These are phyloP conservation scores for Saturnia pavonia DNA, from an alignment of 2,888 invertebrate species.

Conservation along the genomic window DNA sequence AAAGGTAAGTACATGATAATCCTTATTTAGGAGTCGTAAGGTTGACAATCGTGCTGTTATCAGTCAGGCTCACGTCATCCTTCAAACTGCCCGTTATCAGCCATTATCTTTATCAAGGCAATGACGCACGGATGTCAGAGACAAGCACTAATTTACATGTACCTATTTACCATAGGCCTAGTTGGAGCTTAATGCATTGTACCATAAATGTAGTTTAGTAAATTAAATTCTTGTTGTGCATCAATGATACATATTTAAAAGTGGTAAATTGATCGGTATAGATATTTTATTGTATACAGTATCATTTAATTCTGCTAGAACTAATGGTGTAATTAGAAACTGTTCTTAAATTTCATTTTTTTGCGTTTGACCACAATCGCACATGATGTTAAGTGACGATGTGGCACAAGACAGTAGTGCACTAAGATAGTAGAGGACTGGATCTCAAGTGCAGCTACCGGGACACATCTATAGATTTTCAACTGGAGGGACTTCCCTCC, in stretches of 20 bases:
- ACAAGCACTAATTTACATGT: slow-evolving; percentile 43
- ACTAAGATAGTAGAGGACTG: too few relatives aligned
- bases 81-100: slow-evolving; percentile 42
- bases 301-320: not conserved
- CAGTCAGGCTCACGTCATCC: slow-evolving; percentile 31
- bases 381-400: too few relatives aligned
- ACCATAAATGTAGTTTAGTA: slow-evolving; percentile 7
- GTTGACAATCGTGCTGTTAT: slow-evolving; percentile 18
- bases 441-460: too few relatives aligned
- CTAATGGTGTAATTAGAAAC: not conserved
- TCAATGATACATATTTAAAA: not conserved
- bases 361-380: too few relatives aligned
- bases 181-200: slow-evolving; percentile 25
- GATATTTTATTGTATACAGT: too few relatives aligned
- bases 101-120: slow-evolving; percentile 49
- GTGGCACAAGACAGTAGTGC: too few relatives aligned
- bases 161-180: slow-evolving; percentile 39
- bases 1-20: slow-evolving; percentile 22
- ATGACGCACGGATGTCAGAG: slow-evolving; percentile 52
- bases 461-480: too few relatives aligned
- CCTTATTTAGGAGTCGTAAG: slow-evolving; percentile 18
- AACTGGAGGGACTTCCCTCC: too few relatives aligned
- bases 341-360: too few relatives aligned
- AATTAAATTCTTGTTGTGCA: not conserved
- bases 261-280: not conserved